A percentile compares a stretch with the other conserved stretches of the same genome.
Conservation (phyloP, 2,888 invertebrate genomes). For the Harpalus rufipes region DNA sequence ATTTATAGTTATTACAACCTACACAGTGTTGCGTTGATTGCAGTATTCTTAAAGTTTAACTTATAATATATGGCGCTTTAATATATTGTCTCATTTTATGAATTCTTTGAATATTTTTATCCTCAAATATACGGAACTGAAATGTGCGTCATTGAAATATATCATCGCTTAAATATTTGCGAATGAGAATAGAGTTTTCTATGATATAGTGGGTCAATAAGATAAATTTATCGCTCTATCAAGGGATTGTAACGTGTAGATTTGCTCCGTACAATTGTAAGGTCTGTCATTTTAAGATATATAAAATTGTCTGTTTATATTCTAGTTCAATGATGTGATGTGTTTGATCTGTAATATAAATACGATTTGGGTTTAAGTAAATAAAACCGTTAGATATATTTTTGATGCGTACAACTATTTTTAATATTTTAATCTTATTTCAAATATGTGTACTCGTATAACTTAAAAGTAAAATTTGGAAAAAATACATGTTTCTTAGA, state of each 20-base stretch:
- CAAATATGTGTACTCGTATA: too few relatives aligned
- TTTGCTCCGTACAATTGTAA: not conserved
- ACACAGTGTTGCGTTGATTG: conserved; percentile 26
- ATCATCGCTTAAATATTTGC: not conserved
- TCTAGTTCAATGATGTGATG: not conserved
- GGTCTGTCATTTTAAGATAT: not conserved
- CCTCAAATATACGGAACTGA: not conserved
- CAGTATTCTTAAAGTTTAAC: not conserved
- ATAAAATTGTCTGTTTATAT: not conserved
- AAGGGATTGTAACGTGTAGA: not conserved
- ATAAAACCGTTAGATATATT: too few relatives aligned
- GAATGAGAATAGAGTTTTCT: not conserved
- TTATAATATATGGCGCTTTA: not conserved
- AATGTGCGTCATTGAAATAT: not conserved
- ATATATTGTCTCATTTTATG: not conserved
- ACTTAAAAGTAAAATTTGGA: too few relatives aligned
- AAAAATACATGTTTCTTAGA: too few relatives aligned
- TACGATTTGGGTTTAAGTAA: too few relatives aligned
- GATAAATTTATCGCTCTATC: not conserved
- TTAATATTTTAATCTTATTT: too few relatives aligned
- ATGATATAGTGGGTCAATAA: not conserved
- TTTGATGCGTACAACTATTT: too few relatives aligned
- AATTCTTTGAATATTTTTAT: conserved; percentile 1
- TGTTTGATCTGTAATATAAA: too few relatives aligned
- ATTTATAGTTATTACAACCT: conserved; percentile 36